Conservation (phyloP, 2,797 vertebrate genomes). For the Sebastiscus tertius region DNA sequence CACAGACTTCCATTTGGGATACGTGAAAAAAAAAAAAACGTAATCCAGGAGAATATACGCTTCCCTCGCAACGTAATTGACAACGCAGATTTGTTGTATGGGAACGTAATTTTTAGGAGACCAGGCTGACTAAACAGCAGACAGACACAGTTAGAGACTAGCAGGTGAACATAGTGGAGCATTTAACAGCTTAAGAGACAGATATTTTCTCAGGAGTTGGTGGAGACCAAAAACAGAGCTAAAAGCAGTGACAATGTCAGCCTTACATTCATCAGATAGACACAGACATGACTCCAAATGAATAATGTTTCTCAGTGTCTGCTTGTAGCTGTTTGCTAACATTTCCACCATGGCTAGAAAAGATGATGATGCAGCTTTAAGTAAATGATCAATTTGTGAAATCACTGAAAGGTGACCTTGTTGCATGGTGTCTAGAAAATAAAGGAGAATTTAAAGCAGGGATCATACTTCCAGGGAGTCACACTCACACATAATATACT, state of each 20-base stretch:
- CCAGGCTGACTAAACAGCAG: too few species aligned
- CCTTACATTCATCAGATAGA: not conserved
- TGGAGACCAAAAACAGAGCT: too few species aligned
- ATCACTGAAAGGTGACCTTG: not conserved
- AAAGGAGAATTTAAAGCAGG: not conserved
- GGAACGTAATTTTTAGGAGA: too few species aligned
- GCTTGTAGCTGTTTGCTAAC: not conserved
- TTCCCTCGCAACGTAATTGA: too few species aligned
- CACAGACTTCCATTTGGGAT: too few species aligned
- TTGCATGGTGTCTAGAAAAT: not conserved
- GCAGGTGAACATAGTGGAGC: too few species aligned
- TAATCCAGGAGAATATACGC: too few species aligned
- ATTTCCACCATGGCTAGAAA: not conserved
- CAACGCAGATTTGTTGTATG: too few species aligned
- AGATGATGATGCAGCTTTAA: not conserved
- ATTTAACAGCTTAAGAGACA: too few species aligned
- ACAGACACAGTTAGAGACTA: too few species aligned
- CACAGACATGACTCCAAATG: not conserved
- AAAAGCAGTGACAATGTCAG: not conserved
- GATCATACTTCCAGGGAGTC: not conserved
- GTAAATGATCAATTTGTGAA: not conserved
- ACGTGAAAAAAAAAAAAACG: too few species aligned
- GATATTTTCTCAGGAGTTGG: too few species aligned
- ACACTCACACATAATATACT: not conserved
- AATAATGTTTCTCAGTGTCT: not conserved